Evolutionary conservation across 2,888 invertebrate genomes (phyloP), one percentile per base, ranked within the genome.

Genomic region (Caenorhabditis wallacei): DNA sequence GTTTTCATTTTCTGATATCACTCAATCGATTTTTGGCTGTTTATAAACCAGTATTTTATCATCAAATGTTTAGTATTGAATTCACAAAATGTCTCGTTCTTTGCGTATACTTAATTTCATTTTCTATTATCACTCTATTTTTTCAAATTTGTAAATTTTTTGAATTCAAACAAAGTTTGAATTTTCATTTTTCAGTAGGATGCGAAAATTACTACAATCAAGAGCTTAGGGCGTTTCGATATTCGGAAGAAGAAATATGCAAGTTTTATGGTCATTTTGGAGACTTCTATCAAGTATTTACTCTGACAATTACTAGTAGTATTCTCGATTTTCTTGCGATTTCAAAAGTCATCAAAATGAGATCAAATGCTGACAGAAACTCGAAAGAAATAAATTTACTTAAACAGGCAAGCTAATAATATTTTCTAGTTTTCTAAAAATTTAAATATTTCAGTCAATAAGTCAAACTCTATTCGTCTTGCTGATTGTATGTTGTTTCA

Each of bases 21-120:
- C 16, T 76, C 2, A 76, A 76, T 24, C 56, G 75, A 16, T 68
- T 76, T n/a, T n/a, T 76, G 8, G 75, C 75, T 3, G 75, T 76
- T 8, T 76, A 40, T 18, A 51, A 2, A n/a, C 75, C 75, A 1
- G 56, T 76, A 10, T 37, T 54, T 2, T 76, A 68, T 22, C 51
- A 59, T 20, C 37, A 53, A 26, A 26, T 75, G 7, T 72, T 72
- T 40, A 72, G 63, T 54, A 20, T 72, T 11, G 22, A 35, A 11
- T 66, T 75, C 48, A 66, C 75, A 30, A 64, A 51, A 11, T 75
- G 51, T 40, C 66, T 75, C 18, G 30, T 59, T 4, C 13, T 22
- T 10, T 24, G 40, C 7, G 13, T 56, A 2, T 75, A 57, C 43
- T 7, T 37, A n/a, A n/a, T 20, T 13, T 46, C 63, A 1, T 66